Conservation (phyloP, 2,113 vertebrate genomes). For the Naja naja region DNA sequence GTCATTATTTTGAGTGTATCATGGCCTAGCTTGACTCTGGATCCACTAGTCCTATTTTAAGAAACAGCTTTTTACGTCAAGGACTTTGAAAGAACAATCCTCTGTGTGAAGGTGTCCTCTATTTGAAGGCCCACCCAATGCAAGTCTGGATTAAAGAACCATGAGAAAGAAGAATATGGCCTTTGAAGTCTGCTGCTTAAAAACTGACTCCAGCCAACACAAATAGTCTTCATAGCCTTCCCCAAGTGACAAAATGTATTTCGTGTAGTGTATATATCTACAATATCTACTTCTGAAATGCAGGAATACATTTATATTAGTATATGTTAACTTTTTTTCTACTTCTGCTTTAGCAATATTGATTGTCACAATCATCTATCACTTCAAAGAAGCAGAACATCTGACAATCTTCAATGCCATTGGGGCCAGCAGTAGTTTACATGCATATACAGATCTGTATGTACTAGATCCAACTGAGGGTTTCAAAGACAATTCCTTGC, state of each 20-base stretch:
- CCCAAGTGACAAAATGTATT: neutral
- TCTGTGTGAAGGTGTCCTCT: neutral
- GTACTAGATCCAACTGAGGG: neutral
- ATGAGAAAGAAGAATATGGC: neutral
- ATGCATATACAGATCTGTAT: neutral
- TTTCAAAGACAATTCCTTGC: neutral
- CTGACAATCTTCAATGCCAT: neutral
- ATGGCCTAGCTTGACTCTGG: conserved; percentile 35
- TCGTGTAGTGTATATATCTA: neutral
- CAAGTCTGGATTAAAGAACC: neutral
- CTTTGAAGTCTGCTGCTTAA: neutral
- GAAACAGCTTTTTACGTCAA: neutral
- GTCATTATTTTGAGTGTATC: conserved; percentile 52
- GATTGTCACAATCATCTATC: neutral
- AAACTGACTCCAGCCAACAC: neutral
- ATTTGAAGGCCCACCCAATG: neutral
- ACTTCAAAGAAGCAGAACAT: neutral
- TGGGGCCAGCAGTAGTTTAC: too few relatives aligned
- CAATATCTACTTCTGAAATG: neutral
- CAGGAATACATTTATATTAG: neutral
- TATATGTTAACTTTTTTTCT: neutral
- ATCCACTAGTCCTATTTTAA: neutral
- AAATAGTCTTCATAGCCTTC: neutral
- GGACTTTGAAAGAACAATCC: neutral
- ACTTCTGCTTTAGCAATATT: neutral